Percentiles rank a stretch among this genome's conserved stretches.
Conservation (phyloP, 2,888 invertebrate genomes). For the Portevinia maculata region DNA sequence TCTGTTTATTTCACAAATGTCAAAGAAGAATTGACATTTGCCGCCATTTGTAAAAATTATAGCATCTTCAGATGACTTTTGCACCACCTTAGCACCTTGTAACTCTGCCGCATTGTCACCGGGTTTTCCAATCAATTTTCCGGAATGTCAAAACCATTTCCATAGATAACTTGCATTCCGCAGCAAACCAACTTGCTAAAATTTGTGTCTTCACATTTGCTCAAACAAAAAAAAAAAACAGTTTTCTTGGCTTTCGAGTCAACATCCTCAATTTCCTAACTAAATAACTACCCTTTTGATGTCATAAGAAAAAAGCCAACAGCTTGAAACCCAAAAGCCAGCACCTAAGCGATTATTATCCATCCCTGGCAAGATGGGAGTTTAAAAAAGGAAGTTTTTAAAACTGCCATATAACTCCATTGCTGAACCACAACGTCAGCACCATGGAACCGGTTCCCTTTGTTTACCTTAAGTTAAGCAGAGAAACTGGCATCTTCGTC, state of each 20-base stretch:
- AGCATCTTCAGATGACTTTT: too few relatives aligned
- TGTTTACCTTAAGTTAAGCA: conserved; percentile 56
- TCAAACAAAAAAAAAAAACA: too few relatives aligned
- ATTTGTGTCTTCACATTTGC: background rate
- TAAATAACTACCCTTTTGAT: conserved; percentile 14
- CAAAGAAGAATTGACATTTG: too few relatives aligned
- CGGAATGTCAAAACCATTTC: background rate
- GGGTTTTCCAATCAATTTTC: background rate
- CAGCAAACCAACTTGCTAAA: background rate
- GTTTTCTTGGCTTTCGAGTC: background rate
- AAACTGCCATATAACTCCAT: conserved; percentile 51
- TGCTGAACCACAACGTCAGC: conserved; percentile 61
- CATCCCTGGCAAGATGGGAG: conserved; percentile 36
- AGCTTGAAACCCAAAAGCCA: background rate
- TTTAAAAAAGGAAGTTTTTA: conserved; percentile 28
- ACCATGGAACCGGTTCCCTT: conserved; percentile 45
- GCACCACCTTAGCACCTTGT: too few relatives aligned
- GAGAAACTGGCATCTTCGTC: conserved; percentile 42
- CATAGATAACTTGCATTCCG: background rate
- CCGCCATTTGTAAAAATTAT: too few relatives aligned
- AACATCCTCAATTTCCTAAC: background rate
- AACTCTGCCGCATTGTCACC: too few relatives aligned
- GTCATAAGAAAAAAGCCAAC: background rate
- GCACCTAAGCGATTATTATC: conserved; percentile 46
- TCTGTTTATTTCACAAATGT: too few relatives aligned